Base-by-base conservation (phyloP, 92 coral and sea anemone species). In the Blastomussa wellsi region DNA sequence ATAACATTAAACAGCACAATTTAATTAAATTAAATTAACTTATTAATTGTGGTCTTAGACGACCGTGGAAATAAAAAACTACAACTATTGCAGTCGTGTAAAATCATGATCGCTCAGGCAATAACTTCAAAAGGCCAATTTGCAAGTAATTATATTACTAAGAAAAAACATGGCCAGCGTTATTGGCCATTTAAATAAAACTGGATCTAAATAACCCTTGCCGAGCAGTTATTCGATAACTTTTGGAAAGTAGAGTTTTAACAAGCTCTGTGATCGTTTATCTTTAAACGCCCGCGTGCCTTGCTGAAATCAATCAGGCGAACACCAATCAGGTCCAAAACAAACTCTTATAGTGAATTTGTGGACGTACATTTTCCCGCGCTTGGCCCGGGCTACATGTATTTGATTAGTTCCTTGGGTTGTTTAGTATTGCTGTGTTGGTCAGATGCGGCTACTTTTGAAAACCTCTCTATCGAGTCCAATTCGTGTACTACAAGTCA, bases 11-110 rank as follows among this genome's bases (percentile, higher is more conserved):
- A 14, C 48, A 62, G 68, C 57, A 29, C 73, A 64, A 41, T 42
- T 81, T 3, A 49, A 49, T 48, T 19, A 71, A 69, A 33, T 81
- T 48, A 68, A 68, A 4, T 76, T 76, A n/a, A 67, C n/a, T 29
- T 48, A 4, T 76, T 76, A n/a, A 67, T n/a, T 29, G 14, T 37
- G 24, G 48, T 37, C 76, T 47, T 20, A 44, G 35, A 4, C 32
- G 51, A 51, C 76, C 38, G 31, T n/a, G 33, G 47, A 19, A 79
- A 79, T 62, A 79, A 65, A 65, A 64, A 19, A 41, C 55, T 41
- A 59, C 74, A 39, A 79, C 15, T 22, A 77, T 11, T 51, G 22
- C 20, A 77, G 68, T 62, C 68, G 80, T 77, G 52, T 9, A 20
- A 77, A 77, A 77, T 20, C 66, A 52, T 24, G 62, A 9, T n/a